Conservation (phyloP, 2,113 vertebrate species). For the Romanogobio albipinnatus region DNA sequence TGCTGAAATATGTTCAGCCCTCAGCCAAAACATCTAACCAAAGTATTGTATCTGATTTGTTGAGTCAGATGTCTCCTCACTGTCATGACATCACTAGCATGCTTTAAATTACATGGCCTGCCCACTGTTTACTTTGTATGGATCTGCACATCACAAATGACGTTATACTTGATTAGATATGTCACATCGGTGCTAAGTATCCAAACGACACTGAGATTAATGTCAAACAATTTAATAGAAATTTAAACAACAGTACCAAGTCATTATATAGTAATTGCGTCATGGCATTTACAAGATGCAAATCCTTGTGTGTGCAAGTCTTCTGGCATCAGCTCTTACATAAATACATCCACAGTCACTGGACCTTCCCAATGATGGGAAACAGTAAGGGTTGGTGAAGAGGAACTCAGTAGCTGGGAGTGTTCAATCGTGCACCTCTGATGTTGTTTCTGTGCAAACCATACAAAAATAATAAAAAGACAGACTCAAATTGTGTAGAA, state of each 20-base stretch:
- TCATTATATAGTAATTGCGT: background rate
- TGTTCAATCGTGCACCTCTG: background rate
- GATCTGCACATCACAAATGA: background rate
- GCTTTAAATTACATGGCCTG: background rate
- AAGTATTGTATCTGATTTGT: constrained; percentile 1
- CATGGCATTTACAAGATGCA: background rate
- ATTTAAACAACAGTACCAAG: constrained; percentile 21
- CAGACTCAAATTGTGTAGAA: background rate
- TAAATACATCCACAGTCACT: background rate
- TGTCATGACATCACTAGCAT: constrained; percentile 1
- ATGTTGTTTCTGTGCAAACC: background rate
- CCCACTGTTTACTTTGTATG: constrained; percentile 30
- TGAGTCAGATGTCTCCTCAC: background rate
- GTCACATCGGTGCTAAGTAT: constrained; percentile 10
- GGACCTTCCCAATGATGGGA: background rate
- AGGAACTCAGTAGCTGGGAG: background rate
- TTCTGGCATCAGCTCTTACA: background rate
- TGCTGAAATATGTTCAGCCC: background rate
- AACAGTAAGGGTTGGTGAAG: background rate
- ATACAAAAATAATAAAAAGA: background rate
- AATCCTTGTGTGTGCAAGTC: background rate
- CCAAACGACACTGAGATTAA: constrained; percentile 4
- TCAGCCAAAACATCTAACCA: background rate
- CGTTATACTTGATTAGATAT: background rate
- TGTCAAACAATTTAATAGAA: constrained; percentile 25